Base-by-base conservation (phyloP, 2,888 invertebrate genomes). In the Exocentrus adspersus region DNA sequence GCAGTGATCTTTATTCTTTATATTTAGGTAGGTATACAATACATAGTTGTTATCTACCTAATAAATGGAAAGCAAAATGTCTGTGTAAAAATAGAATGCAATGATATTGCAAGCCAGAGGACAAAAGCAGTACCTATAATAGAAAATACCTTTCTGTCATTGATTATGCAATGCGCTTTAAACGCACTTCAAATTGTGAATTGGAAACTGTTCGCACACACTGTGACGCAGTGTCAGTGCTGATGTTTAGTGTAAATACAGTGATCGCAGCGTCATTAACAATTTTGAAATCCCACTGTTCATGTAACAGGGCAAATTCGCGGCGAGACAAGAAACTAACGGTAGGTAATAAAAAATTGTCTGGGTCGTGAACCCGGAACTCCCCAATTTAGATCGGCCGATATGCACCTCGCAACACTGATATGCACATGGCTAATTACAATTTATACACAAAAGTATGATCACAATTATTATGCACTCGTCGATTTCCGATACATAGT, bases 131-230 rank as follows among this genome's bases (percentile, higher is more conserved):
- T 54, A 54, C n/a, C n/a, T n/a, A n/a, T 28, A 42, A 54, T 20
- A 54, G 28, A 14, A 46, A 20, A 60, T 76, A 76, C 76, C 76
- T 76, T 74, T 76, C 76, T 76, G 76, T 76, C 77, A 77, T 76
- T 77, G 75, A 76, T 77, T 76, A 77, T 73, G 75, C 74, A 76
- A 74, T 76, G 77, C 76, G 75, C 76, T 68, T 67, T 56, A 61
- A 70, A 72, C 72, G 74, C 73, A 71, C 69, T 60, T 53, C 60
- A 65, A 70, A 62, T 57, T 48, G 28, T 28, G 19, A 61, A 57
- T 46, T 43, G 58, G 32, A 61, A 61, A 54, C 37, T 54, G 61
- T 61, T 61, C 54, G 54, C 46, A 54, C 62, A 63, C 67, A 57
- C 61, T 61, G 28, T 54, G 54, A 54, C 54, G 54, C 42, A 43